Percentiles rank a stretch among this genome's conserved stretches.
Evolutionary conservation across 2,113 vertebrate species (phyloP).

Genomic region (Burhinus oedicnemus): DNA sequence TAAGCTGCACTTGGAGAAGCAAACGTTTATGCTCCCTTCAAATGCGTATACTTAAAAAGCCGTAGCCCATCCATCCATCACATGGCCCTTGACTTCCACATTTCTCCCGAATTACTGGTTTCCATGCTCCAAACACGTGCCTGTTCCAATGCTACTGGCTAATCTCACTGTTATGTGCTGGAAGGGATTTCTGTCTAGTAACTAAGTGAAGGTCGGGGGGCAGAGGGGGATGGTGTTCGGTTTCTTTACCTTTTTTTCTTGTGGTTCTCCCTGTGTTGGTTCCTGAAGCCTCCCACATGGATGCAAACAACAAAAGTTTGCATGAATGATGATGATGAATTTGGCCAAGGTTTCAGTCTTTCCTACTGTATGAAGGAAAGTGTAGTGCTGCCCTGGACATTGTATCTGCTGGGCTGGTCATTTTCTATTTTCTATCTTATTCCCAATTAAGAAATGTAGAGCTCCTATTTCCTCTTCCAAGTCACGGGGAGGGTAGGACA

Average conservation of each 20-base stretch:
- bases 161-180: constrained; percentile 14
- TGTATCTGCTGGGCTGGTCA: background rate
- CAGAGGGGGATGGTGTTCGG: background rate
- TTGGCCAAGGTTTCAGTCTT: background rate
- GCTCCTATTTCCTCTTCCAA: background rate
- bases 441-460: background rate
- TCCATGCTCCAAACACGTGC: constrained; percentile 15
- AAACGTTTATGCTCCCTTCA: constrained; percentile 14
- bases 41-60: background rate
- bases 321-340: background rate
- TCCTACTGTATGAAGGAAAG: background rate
- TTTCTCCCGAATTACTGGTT: background rate
- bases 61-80: background rate
- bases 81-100: background rate
- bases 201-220: background rate
- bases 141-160: constrained; percentile 39
- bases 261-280: background rate
- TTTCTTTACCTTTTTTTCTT: background rate
- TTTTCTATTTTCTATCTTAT: background rate
- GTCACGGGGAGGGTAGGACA: background rate
- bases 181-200: background rate
- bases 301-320: background rate
- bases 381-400: background rate
- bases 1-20: constrained; percentile 22
- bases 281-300: background rate